Evolutionary conservation across 2,113 vertebrate species (phyloP).

Genomic region (Dicentrarchus labrax): DNA sequence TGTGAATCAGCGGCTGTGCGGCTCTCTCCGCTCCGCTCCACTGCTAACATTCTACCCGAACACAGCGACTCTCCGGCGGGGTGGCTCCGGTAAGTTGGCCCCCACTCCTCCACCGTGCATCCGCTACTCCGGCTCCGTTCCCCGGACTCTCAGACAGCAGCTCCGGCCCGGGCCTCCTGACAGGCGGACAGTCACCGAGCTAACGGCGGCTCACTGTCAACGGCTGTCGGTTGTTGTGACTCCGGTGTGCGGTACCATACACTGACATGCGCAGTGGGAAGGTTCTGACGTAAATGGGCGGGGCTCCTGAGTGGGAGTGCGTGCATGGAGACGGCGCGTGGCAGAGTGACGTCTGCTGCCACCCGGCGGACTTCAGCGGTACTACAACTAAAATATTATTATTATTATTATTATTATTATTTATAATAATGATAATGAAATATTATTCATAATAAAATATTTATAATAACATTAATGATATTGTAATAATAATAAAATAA

Average conservation of each 20-base stretch:
- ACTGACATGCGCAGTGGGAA: slow-evolving; percentile 52
- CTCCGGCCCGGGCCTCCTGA: background rate
- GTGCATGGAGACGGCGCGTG: slow-evolving; percentile 13
- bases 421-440: no score
- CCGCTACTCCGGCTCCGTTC: background rate
- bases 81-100: background rate
- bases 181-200: slow-evolving; percentile 14
- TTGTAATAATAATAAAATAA: no score
- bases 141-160: background rate
- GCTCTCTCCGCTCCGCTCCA: background rate
- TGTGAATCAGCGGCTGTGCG: slow-evolving; percentile 4
- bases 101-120: background rate
- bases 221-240: slow-evolving; percentile 55
- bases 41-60: background rate
- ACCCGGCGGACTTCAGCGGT: background rate
- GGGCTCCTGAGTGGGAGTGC: slow-evolving; percentile 3
- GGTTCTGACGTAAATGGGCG: slow-evolving; percentile 45
- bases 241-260: slow-evolving; percentile 37
- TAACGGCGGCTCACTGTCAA: background rate
- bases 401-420: no score
- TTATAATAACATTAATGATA: no score
- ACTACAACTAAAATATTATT: slow-evolving; percentile 5
- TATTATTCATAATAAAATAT: no score
- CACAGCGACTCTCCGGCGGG: background rate
- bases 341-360: background rate